These are phyloP conservation scores for Nomada fucata DNA, from an alignment of 2,888 invertebrate species.

Conservation along the genomic window DNA sequence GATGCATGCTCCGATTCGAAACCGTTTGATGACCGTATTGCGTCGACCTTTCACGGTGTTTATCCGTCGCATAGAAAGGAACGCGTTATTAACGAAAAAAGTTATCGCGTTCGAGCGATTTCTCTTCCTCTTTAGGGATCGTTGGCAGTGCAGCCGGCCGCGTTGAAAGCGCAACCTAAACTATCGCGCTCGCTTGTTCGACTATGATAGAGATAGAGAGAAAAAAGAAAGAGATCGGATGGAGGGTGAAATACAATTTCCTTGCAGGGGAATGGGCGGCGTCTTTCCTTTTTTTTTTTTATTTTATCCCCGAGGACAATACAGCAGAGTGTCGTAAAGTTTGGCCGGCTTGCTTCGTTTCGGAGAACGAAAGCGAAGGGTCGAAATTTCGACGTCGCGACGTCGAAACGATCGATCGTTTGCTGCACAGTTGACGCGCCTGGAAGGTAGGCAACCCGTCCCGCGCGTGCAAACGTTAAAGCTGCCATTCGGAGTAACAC, in stretches of 20 bases:
- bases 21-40: conserved; percentile 50
- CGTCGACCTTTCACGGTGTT: conserved; percentile 48
- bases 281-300: background rate
- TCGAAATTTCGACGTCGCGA: conserved; percentile 23
- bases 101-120: conserved; percentile 46
- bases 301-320: conserved; percentile 3
- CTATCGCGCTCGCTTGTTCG: conserved; percentile 3
- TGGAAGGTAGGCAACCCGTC: conserved; percentile 31
- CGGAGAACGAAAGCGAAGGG: background rate
- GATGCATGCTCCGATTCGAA: conserved; percentile 65
- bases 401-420: conserved; percentile 34
- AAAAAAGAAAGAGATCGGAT: background rate
- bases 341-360: background rate
- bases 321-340: conserved; percentile 20
- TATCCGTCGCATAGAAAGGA: conserved; percentile 12
- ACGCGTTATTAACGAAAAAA: conserved; percentile 43
- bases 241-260: background rate
- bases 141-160: background rate
- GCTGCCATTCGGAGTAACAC: conserved; percentile 49
- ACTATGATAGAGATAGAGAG: conserved; percentile 5
- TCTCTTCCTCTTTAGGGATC: conserved; percentile 53
- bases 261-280: background rate
- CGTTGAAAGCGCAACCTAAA: conserved; percentile 1
- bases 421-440: background rate
- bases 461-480: conserved; percentile 65